Conservation (phyloP, 2,797 vertebrate species). For the Poeciliopsis infans region DNA sequence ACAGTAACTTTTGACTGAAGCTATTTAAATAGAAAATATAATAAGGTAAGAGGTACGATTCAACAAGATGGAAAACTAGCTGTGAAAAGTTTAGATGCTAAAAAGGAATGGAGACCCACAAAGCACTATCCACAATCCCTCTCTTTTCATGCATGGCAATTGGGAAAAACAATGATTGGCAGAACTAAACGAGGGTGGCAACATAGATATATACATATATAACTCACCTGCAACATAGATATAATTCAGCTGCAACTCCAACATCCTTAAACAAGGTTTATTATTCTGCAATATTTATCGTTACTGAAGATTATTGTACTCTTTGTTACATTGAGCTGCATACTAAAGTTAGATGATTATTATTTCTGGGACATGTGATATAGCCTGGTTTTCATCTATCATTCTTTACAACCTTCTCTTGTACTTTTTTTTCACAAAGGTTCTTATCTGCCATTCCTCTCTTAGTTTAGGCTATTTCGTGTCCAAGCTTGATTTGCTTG, state of each 20-base stretch:
- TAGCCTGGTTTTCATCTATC: neutral
- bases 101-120: conserved; percentile 1
- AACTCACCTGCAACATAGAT: neutral
- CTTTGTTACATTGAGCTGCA: no score
- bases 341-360: neutral
- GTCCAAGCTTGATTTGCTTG: neutral
- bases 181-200: neutral
- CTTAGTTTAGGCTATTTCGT: neutral
- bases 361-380: neutral
- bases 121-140: neutral
- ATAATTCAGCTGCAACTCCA: neutral
- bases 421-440: neutral
- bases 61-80: neutral
- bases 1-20: neutral
- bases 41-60: neutral
- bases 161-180: neutral
- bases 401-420: neutral
- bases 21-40: neutral
- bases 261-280: neutral
- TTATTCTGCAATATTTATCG: no score
- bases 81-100: neutral
- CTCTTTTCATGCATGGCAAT: neutral
- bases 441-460: neutral
- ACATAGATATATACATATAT: no score
- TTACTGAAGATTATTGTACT: neutral